Evolutionary conservation across 2,888 invertebrate genomes (phyloP).

Genomic region (Lasioglossum pauxillum): DNA sequence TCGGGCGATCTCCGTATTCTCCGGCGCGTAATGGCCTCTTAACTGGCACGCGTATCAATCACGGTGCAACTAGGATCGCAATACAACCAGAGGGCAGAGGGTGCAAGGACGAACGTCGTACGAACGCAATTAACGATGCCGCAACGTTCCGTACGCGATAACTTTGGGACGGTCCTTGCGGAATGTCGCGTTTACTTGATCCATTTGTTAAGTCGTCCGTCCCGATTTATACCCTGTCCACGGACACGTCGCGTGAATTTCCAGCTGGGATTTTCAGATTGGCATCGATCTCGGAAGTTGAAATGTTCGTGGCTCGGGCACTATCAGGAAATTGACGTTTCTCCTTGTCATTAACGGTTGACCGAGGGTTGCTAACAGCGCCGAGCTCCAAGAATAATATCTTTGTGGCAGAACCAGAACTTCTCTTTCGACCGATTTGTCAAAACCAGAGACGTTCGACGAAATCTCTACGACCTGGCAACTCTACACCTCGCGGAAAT

Average conservation of each 20-base stretch:
- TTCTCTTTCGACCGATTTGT: not conserved
- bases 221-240: constrained; percentile 40
- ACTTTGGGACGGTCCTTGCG: constrained; percentile 28
- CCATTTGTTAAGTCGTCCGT: constrained; percentile 58
- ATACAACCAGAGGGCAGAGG: constrained; percentile 1
- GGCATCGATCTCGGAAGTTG: constrained; percentile 20
- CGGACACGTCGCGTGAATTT: constrained; percentile 33
- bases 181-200: constrained; percentile 49
- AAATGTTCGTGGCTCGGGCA: not conserved
- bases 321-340: constrained; percentile 18
- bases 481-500: not conserved
- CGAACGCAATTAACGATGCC: constrained; percentile 59
- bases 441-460: not conserved
- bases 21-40: constrained; percentile 20
- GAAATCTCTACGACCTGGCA: not conserved
- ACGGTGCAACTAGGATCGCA: constrained; percentile 14
- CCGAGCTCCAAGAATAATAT: not conserved
- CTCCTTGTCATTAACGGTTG: not conserved
- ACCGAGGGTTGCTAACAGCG: not conserved
- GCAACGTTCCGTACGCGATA: constrained; percentile 44
- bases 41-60: constrained; percentile 42
- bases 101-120: constrained; percentile 54
- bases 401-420: not conserved
- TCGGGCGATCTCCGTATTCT: constrained; percentile 35
- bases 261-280: constrained; percentile 19